Evolutionary conservation across 2,797 vertebrate genomes (phyloP).

Genomic region (Darevskia mixta): DNA sequence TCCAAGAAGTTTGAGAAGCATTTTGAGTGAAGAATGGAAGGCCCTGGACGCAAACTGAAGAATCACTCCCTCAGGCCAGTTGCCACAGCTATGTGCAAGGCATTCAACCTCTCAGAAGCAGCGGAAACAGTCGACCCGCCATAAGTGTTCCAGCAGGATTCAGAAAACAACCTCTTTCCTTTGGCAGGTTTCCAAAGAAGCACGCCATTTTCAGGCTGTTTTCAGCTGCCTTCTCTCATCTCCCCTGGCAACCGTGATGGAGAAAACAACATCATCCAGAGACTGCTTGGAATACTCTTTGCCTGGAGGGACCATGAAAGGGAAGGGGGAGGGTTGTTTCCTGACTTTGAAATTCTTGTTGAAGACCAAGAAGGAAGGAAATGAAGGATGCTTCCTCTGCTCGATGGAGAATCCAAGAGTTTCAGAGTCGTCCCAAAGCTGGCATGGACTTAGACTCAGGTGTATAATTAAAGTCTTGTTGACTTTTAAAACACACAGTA

Average conservation of each 20-base stretch:
- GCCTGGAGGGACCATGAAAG: not conserved
- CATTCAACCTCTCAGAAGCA: conserved; percentile 38
- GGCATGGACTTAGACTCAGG: not conserved
- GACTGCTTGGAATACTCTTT: too few species aligned
- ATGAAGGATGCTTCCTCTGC: not conserved
- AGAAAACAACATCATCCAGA: too few species aligned
- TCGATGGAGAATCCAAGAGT: not conserved
- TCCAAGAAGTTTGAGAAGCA: not conserved
- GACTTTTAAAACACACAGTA: not conserved
- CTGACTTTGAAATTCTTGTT: conserved; percentile 11
- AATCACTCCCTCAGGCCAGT: conserved; percentile 19
- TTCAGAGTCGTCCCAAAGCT: not conserved
- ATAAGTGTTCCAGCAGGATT: conserved; percentile 2
- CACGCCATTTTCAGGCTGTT: not conserved
- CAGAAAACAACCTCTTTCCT: conserved; percentile 4
- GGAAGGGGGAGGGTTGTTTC: not conserved
- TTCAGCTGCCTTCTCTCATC: not conserved
- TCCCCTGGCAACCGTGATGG: not conserved
- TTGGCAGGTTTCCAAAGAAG: conserved; percentile 32
- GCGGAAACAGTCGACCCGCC: not conserved
- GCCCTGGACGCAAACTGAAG: not conserved
- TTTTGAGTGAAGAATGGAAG: conserved; percentile 21
- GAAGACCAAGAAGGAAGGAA: conserved; percentile 6
- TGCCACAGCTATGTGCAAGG: conserved; percentile 31
- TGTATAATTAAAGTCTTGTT: conserved; percentile 1